These are phyloP conservation scores for Adineta ricciae DNA, from an alignment of 2,888 invertebrate genomes.

Conservation along the genomic window DNA sequence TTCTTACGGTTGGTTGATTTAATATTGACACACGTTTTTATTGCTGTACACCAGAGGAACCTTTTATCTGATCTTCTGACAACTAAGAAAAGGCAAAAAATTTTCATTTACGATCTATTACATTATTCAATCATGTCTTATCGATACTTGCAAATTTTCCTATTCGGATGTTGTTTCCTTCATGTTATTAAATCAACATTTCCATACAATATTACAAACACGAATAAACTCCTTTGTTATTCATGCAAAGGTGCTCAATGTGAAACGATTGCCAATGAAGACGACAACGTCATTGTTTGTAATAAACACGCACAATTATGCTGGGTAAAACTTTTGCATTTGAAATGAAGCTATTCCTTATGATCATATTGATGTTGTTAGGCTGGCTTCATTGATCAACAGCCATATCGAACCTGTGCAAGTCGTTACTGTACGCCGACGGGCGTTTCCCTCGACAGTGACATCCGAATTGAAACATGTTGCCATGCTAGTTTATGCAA, in stretches of 20 bases:
- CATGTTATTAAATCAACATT: neutral
- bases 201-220: neutral
- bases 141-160: neutral
- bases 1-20: neutral
- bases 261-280: neutral
- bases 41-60: no score
- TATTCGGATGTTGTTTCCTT: neutral
- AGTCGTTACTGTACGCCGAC: neutral
- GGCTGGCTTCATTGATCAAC: neutral
- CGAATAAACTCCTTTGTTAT: neutral
- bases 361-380: neutral
- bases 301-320: neutral
- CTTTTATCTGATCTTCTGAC: no score
- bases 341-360: no score
- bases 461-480: neutral
- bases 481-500: neutral
- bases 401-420: neutral
- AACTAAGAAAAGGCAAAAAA: neutral
- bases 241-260: neutral
- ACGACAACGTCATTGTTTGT: neutral
- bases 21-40: no score
- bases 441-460: neutral
- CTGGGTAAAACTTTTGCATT: neutral
- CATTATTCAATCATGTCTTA: neutral
- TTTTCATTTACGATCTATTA: neutral